These are phyloP conservation scores for Atta colombica DNA, from an alignment of 1,140 invertebrate species.

Conservation along the genomic window DNA sequence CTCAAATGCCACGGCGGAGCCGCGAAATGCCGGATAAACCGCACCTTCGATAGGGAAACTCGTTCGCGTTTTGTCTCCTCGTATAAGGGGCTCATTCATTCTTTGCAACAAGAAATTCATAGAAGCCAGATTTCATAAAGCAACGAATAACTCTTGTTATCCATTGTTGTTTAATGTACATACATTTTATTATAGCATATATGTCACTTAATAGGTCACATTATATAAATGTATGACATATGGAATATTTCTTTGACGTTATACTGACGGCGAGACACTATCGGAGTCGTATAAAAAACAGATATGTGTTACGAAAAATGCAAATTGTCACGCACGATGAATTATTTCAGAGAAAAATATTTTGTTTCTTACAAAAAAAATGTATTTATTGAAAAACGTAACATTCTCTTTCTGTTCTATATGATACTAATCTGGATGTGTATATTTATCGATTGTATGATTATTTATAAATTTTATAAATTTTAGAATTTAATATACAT, in stretches of 20 bases:
- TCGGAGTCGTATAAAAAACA: neutral
- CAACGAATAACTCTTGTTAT: neutral
- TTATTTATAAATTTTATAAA: neutral
- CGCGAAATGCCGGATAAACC: slow-evolving; percentile 69
- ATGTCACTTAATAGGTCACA: neutral
- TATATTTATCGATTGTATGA: neutral
- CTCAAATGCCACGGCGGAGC: slow-evolving; percentile 67
- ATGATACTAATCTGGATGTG: neutral
- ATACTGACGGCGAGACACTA: neutral
- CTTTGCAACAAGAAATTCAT: neutral
- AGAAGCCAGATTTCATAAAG: slow-evolving; percentile 24
- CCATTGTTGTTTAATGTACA: neutral
- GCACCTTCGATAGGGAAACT: slow-evolving; percentile 46
- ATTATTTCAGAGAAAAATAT: neutral
- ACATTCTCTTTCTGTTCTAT: neutral
- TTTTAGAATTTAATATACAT: neutral
- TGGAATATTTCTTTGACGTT: neutral
- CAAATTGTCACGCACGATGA: neutral
- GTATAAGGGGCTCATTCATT: neutral
- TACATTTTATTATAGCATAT: slow-evolving; percentile 5
- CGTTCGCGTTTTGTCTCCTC: slow-evolving; percentile 52
- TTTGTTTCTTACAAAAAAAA: slow-evolving; percentile 4
- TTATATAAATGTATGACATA: neutral
- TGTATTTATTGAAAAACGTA: neutral
- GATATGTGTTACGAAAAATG: neutral